phyloP scores from a whole-genome alignment of 1,140 invertebrate species.

The Contarinia nasturtii region DNA sequence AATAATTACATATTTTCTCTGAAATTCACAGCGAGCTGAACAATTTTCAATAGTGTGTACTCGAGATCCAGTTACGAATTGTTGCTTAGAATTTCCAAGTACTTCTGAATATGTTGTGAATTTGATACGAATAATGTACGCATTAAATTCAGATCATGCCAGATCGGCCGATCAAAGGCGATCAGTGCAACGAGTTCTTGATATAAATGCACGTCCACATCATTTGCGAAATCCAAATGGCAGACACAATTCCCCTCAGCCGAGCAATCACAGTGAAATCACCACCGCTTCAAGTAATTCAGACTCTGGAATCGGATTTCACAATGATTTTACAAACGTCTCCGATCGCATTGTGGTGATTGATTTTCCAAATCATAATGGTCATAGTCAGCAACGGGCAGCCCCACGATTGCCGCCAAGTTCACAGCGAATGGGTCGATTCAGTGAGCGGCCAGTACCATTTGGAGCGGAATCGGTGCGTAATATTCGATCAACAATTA shows the following conservation, averaged over 20 bases:
- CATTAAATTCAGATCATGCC: conserved; percentile 27
- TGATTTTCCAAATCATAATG: conserved; percentile 36
- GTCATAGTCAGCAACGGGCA: too few species aligned
- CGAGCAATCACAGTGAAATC: conserved; percentile 58
- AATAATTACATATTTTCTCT: too few species aligned
- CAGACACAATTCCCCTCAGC: conserved; percentile 53
- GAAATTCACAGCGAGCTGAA: conserved; percentile 36
- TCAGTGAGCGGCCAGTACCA: not conserved
- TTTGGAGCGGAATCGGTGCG: not conserved
- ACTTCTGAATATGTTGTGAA: conserved; percentile 74
- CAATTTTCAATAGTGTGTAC: conserved; percentile 64
- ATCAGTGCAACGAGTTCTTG: conserved; percentile 28
- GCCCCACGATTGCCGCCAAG: too few species aligned
- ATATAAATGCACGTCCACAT: conserved; percentile 22
- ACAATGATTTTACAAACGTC: conserved; percentile 65
- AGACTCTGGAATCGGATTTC: conserved; percentile 85
- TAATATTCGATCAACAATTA: not conserved
- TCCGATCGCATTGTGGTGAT: conserved; percentile 64
- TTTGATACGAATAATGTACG: conserved; percentile 43
- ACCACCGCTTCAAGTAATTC: conserved; percentile 81
- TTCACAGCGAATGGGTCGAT: not conserved
- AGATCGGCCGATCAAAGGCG: not conserved
- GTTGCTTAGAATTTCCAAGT: conserved; percentile 75
- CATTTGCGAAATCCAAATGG: not conserved
- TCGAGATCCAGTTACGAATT: conserved; percentile 39